Evolutionary conservation across 2,113 vertebrate genomes (phyloP), one percentile per base, ranked within the genome.

Genomic region (Muntiacus muntjak): DNA sequence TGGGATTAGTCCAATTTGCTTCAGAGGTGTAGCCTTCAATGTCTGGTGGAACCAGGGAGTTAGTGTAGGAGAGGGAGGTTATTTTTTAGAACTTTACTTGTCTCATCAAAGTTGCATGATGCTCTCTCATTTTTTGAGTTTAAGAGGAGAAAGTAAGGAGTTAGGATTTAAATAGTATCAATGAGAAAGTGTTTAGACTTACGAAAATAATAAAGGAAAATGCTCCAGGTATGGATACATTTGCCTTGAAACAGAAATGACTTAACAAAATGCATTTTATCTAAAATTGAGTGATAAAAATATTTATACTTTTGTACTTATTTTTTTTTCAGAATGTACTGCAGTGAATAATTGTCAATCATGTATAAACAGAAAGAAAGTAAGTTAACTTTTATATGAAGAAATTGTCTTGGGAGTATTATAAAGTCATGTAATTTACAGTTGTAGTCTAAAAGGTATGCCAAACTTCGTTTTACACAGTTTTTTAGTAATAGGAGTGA

Each of bases 381-480:
- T 97, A 98, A 98, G 97, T 96, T 94, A 96, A 92, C 40, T 96
- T 97, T 90, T 87, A 81, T 87, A 78, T 60, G 43, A 57, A 17
- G 43, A 96, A 85, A 95, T 97, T 89, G 13, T 67, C 23, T 79
- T 82, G 40, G 47, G 74, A 92, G 71, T 78, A 3, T 89, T 96
- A 81, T 94, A 92, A 97, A 92, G 36, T 87, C 64, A 67, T 55
- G 62, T 17, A 79, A 67, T 95, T 92, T 89, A 89, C 0, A 81
- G 30, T 55, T 88, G 11, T 67, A 74, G 17, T 82, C 33, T 90
- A 89, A 96, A 97, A 97, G 15, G 36, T 86, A 87, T 54, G 12
- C 6, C 71, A 87, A 78, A 83, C 50, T 92, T 95, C n/a, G 15
- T 57, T 95, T 96, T 88, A 67, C 17, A 54, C 7, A 84, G 78